phyloP scores from a whole-genome alignment of 2,888 invertebrate species.

The Drosophila engyochracea region DNA sequence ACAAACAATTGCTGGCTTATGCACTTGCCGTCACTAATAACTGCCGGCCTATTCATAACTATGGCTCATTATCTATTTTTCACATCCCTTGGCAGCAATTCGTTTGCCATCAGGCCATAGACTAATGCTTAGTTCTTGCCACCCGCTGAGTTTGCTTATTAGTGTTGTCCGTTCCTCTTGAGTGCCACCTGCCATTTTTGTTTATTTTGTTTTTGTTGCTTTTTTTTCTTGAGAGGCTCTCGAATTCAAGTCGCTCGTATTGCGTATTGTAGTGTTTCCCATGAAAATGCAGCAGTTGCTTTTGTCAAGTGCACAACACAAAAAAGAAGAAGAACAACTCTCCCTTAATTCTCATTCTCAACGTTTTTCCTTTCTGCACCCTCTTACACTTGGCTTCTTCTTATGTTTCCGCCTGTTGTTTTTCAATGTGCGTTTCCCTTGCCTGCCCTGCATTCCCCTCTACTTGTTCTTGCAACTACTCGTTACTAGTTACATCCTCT shows the following conservation, averaged over 20 bases:
- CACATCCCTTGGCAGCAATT: slow-evolving; percentile 23
- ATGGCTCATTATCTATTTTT: slow-evolving; percentile 24
- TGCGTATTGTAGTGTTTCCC: slow-evolving; percentile 46
- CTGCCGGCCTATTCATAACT: not conserved
- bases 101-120: slow-evolving; percentile 21
- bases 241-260: slow-evolving; percentile 7
- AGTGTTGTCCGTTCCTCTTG: slow-evolving; percentile 36
- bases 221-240: slow-evolving; percentile 12
- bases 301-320: slow-evolving; percentile 46
- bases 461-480: not conserved
- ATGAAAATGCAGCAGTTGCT: slow-evolving; percentile 51
- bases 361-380: slow-evolving; percentile 10
- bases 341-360: not conserved
- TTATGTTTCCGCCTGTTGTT: slow-evolving; percentile 42
- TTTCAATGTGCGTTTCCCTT: slow-evolving; percentile 17
- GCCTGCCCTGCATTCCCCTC: not conserved
- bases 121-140: slow-evolving; percentile 5
- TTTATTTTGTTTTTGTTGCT: not conserved
- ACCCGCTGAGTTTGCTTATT: slow-evolving; percentile 63
- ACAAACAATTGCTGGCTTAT: slow-evolving; percentile 2
- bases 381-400: slow-evolving; percentile 30
- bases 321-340: not conserved
- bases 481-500: slow-evolving; percentile 43
- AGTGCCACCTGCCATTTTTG: slow-evolving; percentile 54
- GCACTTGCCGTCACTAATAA: slow-evolving; percentile 14